A percentile compares a stretch with the other conserved stretches of the same genome.
Conservation (phyloP, 35 echinoderm and acorn worm genomes). For the Stichopus chloronotus region DNA sequence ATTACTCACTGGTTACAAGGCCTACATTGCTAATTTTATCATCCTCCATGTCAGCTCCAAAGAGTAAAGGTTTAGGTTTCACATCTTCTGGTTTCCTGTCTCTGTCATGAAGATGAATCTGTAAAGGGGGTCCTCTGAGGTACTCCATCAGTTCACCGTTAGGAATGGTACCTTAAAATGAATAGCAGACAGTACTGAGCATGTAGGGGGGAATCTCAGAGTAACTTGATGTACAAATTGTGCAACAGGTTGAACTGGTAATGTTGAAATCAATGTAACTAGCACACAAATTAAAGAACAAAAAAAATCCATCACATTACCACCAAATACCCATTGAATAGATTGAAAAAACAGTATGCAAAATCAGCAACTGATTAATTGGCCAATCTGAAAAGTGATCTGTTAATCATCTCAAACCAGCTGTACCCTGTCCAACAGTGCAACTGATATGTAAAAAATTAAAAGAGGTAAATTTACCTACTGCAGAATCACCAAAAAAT, state of each 20-base stretch:
- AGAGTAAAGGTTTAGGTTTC: conserved; percentile 88
- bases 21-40: conserved; percentile 99
- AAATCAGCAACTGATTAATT: no score
- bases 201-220: neutral
- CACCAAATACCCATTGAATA: no score
- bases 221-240: neutral
- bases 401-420: no score
- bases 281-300: no score
- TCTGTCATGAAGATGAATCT: conserved; percentile 90
- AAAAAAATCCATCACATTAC: no score
- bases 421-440: no score
- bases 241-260: neutral
- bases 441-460: no score
- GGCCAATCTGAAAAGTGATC: no score
- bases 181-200: no score
- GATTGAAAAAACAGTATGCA: no score
- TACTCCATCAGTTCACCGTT: conserved; percentile 86
- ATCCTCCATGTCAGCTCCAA: conserved; percentile 97
- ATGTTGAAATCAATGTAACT: neutral
- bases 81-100: conserved; percentile 87
- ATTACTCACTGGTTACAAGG: conserved; percentile 68
- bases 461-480: no score
- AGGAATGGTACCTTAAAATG: conserved; percentile 71
- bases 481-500: no score
- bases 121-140: conserved; percentile 78